These are phyloP conservation scores for Anniella stebbinsi DNA, from an alignment of 2,797 vertebrate genomes.

Conservation along the genomic window DNA sequence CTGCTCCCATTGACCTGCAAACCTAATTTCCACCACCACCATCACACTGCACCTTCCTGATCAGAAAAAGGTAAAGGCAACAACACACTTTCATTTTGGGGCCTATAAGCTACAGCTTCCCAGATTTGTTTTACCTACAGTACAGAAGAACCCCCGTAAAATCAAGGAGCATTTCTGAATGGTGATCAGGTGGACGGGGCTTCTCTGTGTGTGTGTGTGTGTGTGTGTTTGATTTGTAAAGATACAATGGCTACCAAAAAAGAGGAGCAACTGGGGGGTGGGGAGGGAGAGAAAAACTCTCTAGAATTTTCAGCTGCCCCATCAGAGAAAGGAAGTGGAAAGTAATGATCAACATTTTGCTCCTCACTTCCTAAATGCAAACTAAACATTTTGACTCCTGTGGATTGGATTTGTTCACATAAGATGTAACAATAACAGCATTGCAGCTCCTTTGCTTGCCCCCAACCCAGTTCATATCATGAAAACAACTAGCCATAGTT, in stretches of 20 bases:
- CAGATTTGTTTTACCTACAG: constrained; percentile 54
- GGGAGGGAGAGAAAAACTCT: constrained; percentile 8
- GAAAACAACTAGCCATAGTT: constrained; percentile 28
- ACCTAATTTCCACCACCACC: constrained; percentile 73
- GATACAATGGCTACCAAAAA: constrained; percentile 50
- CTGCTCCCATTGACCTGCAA: constrained; percentile 77
- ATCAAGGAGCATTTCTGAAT: constrained; percentile 47
- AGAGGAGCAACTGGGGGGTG: background rate
- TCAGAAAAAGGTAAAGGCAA: constrained; percentile 79
- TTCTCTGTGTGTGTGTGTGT: constrained; percentile 32
- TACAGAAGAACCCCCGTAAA: constrained; percentile 55
- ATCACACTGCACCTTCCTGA: constrained; percentile 45
- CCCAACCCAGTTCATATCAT: constrained; percentile 45
- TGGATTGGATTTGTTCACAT: constrained; percentile 64
- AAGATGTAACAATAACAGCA: constrained; percentile 64
- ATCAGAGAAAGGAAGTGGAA: constrained; percentile 66
- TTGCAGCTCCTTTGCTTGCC: constrained; percentile 32
- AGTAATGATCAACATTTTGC: constrained; percentile 50
- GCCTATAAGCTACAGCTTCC: constrained; percentile 62
- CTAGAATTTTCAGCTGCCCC: constrained; percentile 68
- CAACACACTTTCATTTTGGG: constrained; percentile 68
- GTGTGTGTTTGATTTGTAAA: constrained; percentile 63
- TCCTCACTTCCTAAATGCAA: constrained; percentile 63
- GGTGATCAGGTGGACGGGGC: constrained; percentile 54
- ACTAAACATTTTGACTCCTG: constrained; percentile 53